Evolutionary conservation across 64 coral and sea anemone species (phyloP).

Genomic region (Exaiptasia diaphana): DNA sequence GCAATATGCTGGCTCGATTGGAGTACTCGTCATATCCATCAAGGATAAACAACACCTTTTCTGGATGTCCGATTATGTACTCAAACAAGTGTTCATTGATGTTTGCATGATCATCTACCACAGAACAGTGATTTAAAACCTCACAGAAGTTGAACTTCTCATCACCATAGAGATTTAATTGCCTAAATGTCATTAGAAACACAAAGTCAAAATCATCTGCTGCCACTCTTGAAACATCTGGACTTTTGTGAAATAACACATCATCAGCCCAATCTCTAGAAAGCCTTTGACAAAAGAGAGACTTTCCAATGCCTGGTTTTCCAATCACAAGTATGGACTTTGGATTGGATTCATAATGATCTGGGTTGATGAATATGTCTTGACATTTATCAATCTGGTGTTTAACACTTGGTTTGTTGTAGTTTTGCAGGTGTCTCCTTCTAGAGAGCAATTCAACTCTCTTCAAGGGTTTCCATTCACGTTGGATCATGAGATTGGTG

Average conservation of each 20-base stretch:
- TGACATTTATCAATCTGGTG: background rate
- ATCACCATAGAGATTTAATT: background rate
- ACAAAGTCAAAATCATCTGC: constrained; percentile 4
- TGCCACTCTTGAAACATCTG: background rate
- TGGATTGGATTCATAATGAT: background rate
- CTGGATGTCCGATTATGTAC: background rate
- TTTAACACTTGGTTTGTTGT: background rate
- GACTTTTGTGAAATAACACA: background rate
- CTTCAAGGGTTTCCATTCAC: no score
- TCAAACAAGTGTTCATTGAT: background rate
- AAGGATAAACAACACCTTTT: background rate
- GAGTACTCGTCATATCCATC: constrained; percentile 27
- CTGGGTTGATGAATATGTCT: constrained; percentile 3
- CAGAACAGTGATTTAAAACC: constrained; percentile 12
- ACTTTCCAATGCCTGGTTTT: constrained; percentile 31
- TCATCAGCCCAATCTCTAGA: constrained; percentile 14
- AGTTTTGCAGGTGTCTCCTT: background rate
- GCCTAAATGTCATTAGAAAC: constrained; percentile 15
- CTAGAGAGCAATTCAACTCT: background rate
- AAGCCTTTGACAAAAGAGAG: constrained; percentile 14
- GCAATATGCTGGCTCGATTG: background rate
- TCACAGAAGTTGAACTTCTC: background rate
- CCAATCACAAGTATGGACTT: constrained; percentile 22
- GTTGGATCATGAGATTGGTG: constrained; percentile 4
- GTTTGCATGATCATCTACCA: background rate